These are phyloP conservation scores for Alligator sinensis DNA, from an alignment of 2,113 vertebrate species.

Conservation along the genomic window DNA sequence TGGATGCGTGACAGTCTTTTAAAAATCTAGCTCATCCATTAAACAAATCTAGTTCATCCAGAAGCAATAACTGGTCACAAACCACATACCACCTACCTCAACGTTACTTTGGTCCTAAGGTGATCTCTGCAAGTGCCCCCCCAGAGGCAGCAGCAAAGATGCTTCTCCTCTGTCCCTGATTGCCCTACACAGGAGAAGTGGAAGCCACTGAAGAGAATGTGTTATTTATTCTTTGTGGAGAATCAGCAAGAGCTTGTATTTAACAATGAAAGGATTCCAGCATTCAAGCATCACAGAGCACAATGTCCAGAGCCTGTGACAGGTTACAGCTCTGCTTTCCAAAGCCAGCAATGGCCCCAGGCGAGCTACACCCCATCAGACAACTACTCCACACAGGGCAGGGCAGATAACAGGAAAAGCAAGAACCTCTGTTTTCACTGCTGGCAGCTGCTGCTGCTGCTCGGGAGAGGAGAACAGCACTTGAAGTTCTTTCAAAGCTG, in stretches of 20 bases:
- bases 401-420: too few relatives aligned
- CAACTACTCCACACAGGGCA: too few relatives aligned
- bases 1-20: neutral
- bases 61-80: neutral
- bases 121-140: neutral
- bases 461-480: neutral
- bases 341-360: neutral
- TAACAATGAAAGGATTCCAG: neutral
- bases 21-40: neutral
- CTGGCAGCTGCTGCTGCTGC: neutral
- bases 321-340: neutral
- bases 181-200: neutral
- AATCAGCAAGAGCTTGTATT: neutral
- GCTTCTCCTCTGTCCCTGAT: neutral
- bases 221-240: neutral
- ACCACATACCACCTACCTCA: neutral
- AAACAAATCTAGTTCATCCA: neutral
- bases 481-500: neutral
- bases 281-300: rapidly evolving
- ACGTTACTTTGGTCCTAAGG: neutral
- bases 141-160: neutral
- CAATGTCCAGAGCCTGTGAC: neutral
- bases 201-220: neutral
- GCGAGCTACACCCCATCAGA: neutral
- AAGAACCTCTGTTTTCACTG: neutral